These are phyloP conservation scores for Drosophila nigromelanica DNA, from an alignment of 1,140 invertebrate species.

Conservation along the genomic window DNA sequence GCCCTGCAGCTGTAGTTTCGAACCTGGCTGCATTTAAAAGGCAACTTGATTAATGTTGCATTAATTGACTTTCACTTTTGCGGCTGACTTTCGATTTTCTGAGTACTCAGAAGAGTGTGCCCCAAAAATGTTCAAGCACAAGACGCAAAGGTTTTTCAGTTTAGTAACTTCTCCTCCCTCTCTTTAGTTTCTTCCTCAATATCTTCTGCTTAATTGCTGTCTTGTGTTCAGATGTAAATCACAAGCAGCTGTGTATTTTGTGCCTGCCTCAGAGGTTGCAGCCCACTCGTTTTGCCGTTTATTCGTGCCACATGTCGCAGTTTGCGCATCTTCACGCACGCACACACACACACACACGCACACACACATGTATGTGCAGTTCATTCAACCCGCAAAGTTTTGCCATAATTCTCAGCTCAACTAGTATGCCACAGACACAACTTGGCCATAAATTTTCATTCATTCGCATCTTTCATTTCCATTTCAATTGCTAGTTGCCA, in stretches of 20 bases:
- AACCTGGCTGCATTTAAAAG: slow-evolving; percentile 53
- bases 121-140: not conserved
- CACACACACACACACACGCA: slow-evolving; percentile 5
- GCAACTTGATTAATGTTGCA: slow-evolving; percentile 75
- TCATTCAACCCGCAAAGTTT: slow-evolving; percentile 31
- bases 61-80: slow-evolving; percentile 78
- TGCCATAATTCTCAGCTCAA: slow-evolving; percentile 35
- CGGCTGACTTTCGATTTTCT: slow-evolving; percentile 27
- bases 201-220: slow-evolving; percentile 19
- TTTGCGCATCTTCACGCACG: slow-evolving; percentile 18
- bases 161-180: slow-evolving; percentile 3
- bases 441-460: slow-evolving; percentile 40
- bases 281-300: slow-evolving; percentile 39
- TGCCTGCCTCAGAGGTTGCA: slow-evolving; percentile 1
- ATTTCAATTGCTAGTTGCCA: slow-evolving; percentile 53
- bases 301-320: slow-evolving; percentile 48
- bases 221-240: slow-evolving; percentile 36
- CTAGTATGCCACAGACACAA: slow-evolving; percentile 31
- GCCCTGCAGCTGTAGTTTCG: slow-evolving; percentile 14
- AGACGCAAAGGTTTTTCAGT: slow-evolving; percentile 1
- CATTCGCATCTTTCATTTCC: slow-evolving; percentile 56
- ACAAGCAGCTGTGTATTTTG: slow-evolving; percentile 36
- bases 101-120: not conserved
- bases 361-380: not conserved
- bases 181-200: not conserved